Evolutionary conservation across 2,888 invertebrate genomes (phyloP), one percentile per base, ranked within the genome.

Genomic region (Nomada flava): DNA sequence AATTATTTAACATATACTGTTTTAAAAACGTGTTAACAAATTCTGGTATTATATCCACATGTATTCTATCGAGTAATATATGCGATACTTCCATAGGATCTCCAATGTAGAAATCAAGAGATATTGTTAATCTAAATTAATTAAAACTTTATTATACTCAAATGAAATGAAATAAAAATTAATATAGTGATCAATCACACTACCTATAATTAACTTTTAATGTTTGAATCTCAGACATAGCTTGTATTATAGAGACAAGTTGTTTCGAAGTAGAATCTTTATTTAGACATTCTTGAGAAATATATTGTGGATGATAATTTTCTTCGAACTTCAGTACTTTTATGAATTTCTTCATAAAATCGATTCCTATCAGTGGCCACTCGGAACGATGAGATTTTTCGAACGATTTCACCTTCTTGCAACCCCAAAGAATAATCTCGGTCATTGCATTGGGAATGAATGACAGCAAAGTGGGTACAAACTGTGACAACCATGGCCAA

Each of bases 1-100:
- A 90, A 86, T 94, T 92, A 72, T 94, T 93, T 0, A 92, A 70
- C 82, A 95, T 94, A 76, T 93, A 95, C 63, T 91, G 91, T 36
- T 90, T 90, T 10, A 94, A 86, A 89, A 94, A 94, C 9, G 92
- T 90, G 53, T 92, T 88, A 13, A 94, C 80, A 52, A 94, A 92
- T 42, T 86, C 70, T 15, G 92, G 88, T 71, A 94, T 93, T 47
- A 89, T 87, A 20, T 93, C 90, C 7, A 91, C 83, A 55, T 89
- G 85, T 23, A 90, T 84, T 78, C 90, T 89, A 72, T 91, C 86
- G 11, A 93, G 76, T 63, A 92, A 65, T 13, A 89, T 84, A 36
- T 90, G 83, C 20, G 86, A 84, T 10, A 93, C 91, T 76, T 90
- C 90, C 5, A 82, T 72, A 4, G 93, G 90, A 55, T 90, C 88